Base-by-base conservation (phyloP, 64 coral and sea anemone species). In the Actinia equina region DNA sequence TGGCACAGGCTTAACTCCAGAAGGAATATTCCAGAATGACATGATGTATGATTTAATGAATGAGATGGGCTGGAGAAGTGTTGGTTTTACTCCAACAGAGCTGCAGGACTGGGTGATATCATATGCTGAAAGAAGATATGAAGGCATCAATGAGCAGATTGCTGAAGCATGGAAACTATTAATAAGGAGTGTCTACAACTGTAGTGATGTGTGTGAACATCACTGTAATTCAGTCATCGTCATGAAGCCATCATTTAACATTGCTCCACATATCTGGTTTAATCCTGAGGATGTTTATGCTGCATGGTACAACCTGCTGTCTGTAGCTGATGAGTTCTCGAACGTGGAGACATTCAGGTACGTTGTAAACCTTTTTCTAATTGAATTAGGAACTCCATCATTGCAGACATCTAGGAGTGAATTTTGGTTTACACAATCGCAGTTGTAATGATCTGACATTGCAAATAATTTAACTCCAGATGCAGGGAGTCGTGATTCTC, bases 11-110 rank as follows among this genome's bases (percentile, higher is more conserved):
- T 85, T 99, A 25, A 86, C 97, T 56, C 93, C 93, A 27, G 97
- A 99, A 81, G 97, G 97, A 54, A 99, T 99, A 83, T 88, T 95
- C 59, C 93, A 95, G 78, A 99, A 99, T 53, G 85, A 95, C 62
- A 89, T 99, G 1, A 84, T 99, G 58, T 99, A 95, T 88, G 93
- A 95, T 22, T 64, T 99, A 71, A 99, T 99, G 93, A 93, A 95
- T 59, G 97, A 99, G 59, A 99, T 99, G 97, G 95, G 92, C 43
- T 98, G 95, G 95, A 81, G 42, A 81, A 81, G 49, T 41, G 26
- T 15, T 26, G 26, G 69, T 30, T 74, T 74, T 26, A 74, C 25
- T 74, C 27, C 27, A 74, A 13, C 59, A 7, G 81, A 93, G 0
- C 45, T 92, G 20, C 44, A 82, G 42, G 20, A 52, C 6, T 99